Conservation (phyloP, 1,140 invertebrate species). For the Dinoponera quadriceps region DNA sequence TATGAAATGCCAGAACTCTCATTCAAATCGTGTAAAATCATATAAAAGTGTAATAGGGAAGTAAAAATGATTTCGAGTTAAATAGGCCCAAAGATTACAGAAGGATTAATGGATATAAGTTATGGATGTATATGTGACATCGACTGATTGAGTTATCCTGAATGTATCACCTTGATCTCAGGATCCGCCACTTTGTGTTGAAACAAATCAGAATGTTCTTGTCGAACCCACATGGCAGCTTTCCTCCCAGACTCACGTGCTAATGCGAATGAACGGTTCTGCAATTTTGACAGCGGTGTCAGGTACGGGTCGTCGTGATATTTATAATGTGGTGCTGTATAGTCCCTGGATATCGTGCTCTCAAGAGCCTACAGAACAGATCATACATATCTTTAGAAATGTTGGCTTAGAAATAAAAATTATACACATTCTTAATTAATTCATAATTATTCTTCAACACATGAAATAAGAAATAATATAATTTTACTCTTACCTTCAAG, state of each 20-base stretch:
- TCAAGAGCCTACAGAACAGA: slow-evolving; percentile 88
- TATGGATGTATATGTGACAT: neutral
- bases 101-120: too few species aligned
- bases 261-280: slow-evolving; percentile 89
- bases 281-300: slow-evolving; percentile 91
- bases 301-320: slow-evolving; percentile 96
- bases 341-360: slow-evolving; percentile 90
- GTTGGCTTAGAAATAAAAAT: neutral
- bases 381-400: neutral
- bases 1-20: too few species aligned
- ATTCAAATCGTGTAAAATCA: too few species aligned
- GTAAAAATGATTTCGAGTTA: slow-evolving; percentile 30
- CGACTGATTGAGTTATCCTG: slow-evolving; percentile 8
- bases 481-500: slow-evolving; percentile 84
- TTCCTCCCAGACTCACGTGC: slow-evolving; percentile 94
- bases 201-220: slow-evolving; percentile 92
- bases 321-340: slow-evolving; percentile 93
- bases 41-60: too few species aligned
- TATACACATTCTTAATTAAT: neutral
- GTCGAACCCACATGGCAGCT: slow-evolving; percentile 93
- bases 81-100: too few species aligned
- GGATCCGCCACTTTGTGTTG: slow-evolving; percentile 91
- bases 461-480: slow-evolving; percentile 29
- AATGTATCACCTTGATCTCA: slow-evolving; percentile 75
- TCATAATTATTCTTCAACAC: neutral